A percentile compares a stretch with the other conserved stretches of the same genome.
These are phyloP conservation scores for Ibycter americanus DNA, from an alignment of 2,797 vertebrate genomes.

Conservation along the genomic window DNA sequence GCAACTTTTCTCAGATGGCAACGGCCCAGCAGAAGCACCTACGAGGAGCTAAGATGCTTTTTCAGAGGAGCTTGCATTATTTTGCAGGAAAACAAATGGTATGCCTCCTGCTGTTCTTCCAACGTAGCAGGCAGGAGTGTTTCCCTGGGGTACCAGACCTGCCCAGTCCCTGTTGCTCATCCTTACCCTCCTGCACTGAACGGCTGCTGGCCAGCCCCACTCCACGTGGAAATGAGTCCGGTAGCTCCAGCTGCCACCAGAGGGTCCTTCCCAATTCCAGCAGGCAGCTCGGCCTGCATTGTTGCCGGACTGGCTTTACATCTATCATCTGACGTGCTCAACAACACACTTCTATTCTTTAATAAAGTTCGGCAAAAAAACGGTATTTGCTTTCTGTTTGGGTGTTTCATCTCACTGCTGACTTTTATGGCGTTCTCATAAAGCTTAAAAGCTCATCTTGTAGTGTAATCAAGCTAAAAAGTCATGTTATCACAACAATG, in stretches of 20 bases:
- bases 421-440: slow-evolving; percentile 37
- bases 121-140: background rate
- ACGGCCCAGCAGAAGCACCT: background rate
- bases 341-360: background rate
- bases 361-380: background rate
- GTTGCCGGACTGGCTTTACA: fast-evolving
- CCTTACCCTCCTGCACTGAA: fast-evolving
- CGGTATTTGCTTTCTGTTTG: background rate
- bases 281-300: background rate
- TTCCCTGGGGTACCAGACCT: background rate
- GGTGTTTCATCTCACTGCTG: slow-evolving; percentile 23
- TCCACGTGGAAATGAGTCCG: fast-evolving
- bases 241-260: background rate
- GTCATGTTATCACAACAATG: slow-evolving; percentile 41
- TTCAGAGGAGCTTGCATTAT: background rate
- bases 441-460: slow-evolving; percentile 30
- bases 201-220: background rate
- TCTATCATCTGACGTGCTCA: background rate
- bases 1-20: background rate
- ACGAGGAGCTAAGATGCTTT: background rate
- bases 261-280: background rate
- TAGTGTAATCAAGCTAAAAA: slow-evolving; percentile 48
- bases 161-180: background rate
- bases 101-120: background rate
- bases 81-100: background rate